phyloP scores from a whole-genome alignment of 2,888 invertebrate genomes.

The Malacosoma neustria region DNA sequence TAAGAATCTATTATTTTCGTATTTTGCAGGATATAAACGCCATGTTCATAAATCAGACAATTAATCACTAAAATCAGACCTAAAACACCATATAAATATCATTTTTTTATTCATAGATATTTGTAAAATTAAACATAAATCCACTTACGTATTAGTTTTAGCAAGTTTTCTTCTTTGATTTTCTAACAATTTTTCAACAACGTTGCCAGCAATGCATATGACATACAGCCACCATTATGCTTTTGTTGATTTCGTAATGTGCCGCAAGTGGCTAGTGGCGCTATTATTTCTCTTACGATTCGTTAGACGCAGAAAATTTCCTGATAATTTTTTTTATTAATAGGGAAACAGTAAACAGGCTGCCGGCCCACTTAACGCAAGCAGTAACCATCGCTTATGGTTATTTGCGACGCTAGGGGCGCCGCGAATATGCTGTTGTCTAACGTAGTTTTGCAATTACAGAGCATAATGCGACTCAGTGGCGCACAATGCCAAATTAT shows the following conservation, averaged over 20 bases:
- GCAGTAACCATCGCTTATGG: no score
- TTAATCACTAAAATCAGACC: not conserved
- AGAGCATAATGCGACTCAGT: no score
- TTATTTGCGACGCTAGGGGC: no score
- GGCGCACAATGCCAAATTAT: no score
- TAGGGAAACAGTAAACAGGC: no score
- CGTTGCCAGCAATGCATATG: slow-evolving; percentile 69
- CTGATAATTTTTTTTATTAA: not conserved
- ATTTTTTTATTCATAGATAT: no score
- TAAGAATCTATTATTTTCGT: slow-evolving; percentile 26
- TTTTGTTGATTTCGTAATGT: slow-evolving; percentile 17
- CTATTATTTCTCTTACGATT: slow-evolving; percentile 15
- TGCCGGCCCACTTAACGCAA: no score
- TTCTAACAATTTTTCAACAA: slow-evolving; percentile 41
- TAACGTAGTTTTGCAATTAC: no score
- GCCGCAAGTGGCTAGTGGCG: slow-evolving; percentile 11
- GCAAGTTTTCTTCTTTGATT: no score
- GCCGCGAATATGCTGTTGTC: no score
- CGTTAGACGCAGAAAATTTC: not conserved
- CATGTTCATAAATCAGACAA: not conserved
- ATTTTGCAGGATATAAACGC: slow-evolving; percentile 1
- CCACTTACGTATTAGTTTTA: slow-evolving; percentile 31
- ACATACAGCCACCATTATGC: slow-evolving; percentile 66
- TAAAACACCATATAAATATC: no score
- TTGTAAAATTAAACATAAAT: slow-evolving; percentile 17